Base-by-base conservation (phyloP, 2,113 vertebrate species). In the Falco punctatus region DNA sequence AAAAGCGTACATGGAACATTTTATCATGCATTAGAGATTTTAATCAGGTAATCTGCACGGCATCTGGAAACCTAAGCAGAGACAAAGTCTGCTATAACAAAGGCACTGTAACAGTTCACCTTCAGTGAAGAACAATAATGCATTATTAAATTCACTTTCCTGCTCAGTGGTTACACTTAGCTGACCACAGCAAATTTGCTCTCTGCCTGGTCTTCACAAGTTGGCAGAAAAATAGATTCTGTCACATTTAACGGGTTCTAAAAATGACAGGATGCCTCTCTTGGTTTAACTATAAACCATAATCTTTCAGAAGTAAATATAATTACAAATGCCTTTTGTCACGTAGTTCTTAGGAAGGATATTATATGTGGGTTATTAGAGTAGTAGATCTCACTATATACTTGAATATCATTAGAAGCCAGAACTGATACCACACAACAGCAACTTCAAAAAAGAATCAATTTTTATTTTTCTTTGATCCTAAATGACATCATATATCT, bases 141-240 rank as follows among this genome's bases (percentile, higher is more conserved):
- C 99, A 99, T 99, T 99, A 99, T 99, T 99, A 99, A 99, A 99
- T 99, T 99, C 99, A 99, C 99, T 99, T 99, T 99, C 99, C 99
- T 98, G 98, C 99, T 99, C 98, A 99, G 98, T 98, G 99, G 99
- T 99, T 99, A 99, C 99, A 99, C 99, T 99, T 99, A 99, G 99
- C 99, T 99, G 99, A 99, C 99, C 99, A 99, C 99, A 99, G 99
- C 99, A 99, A 99, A 99, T 99, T 99, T 99, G 99, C 99, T 99
- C 98, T 98, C 99, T 99, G 99, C 99, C 99, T 98, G 98, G 99
- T 99, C 98, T 98, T 99, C 98, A 99, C 98, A 99, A 99, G 99
- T 99, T 99, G 99, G 99, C 99, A 99, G 99, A 98, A 99, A 99
- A 99, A 99, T 99, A 99, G 99, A 99, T 99, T 99, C 99, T 99